Percentiles rank a stretch among this genome's conserved stretches.
These are phyloP conservation scores for Lysiphlebus fabarum DNA, from an alignment of 1,140 invertebrate genomes.

Conservation along the genomic window DNA sequence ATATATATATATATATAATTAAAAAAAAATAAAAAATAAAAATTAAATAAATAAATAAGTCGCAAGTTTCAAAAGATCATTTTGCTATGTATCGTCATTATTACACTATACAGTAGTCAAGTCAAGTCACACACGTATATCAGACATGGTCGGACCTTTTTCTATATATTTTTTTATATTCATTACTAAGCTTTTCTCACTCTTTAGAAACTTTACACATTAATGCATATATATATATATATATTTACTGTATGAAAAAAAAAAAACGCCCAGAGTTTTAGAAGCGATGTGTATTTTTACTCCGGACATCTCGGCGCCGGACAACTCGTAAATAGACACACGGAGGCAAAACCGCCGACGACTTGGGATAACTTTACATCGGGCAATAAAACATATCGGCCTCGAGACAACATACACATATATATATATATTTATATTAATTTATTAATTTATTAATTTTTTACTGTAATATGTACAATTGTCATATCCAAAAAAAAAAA, in stretches of 20 bases:
- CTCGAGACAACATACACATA: conserved; percentile 2
- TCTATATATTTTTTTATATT: neutral
- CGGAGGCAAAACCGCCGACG: conserved; percentile 30
- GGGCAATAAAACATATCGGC: neutral
- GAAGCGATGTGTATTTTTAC: conserved; percentile 50
- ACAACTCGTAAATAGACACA: conserved; percentile 58
- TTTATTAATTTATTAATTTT: too few species aligned
- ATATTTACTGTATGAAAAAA: conserved; percentile 19
- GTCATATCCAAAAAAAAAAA: too few species aligned
- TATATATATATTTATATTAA: too few species aligned
- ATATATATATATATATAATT: too few species aligned
- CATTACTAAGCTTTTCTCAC: neutral
- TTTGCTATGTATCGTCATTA: conserved; percentile 6
- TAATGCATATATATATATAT: neutral
- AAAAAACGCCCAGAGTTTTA: conserved; percentile 28
- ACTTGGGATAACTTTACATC: conserved; percentile 17
- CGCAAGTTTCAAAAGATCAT: conserved; percentile 1
- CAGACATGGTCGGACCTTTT: neutral
- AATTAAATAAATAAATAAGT: neutral
- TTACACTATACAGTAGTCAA: neutral
- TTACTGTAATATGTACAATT: too few species aligned
- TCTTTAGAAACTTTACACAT: conserved; percentile 2
- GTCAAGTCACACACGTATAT: conserved; percentile 5
- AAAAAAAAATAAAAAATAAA: too few species aligned
- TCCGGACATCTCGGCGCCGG: conserved; percentile 56